A percentile compares a stretch with the other conserved stretches of the same genome.
These are phyloP conservation scores for Echinops telfairi DNA, from an alignment of 2,113 vertebrate species.

Conservation along the genomic window DNA sequence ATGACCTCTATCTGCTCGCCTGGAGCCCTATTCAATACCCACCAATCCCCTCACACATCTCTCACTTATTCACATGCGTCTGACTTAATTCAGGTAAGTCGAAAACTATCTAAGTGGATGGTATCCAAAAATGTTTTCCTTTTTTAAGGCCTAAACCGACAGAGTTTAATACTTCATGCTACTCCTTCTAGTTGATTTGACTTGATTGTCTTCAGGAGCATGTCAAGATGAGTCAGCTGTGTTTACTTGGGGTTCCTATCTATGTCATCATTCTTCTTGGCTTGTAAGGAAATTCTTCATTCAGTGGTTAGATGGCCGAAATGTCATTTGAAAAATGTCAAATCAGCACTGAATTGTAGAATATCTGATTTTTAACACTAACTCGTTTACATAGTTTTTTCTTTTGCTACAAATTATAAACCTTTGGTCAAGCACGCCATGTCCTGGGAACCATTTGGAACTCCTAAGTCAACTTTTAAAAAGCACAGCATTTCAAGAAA, in stretches of 20 bases:
- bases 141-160: neutral
- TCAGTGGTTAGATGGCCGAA: neutral
- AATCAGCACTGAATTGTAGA: neutral
- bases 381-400: neutral
- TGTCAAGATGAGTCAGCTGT: neutral
- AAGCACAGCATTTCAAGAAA: neutral
- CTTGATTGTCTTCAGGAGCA: conserved; percentile 4
- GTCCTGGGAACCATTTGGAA: neutral
- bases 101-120: too few species aligned
- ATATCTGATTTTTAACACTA: conserved; percentile 2
- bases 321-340: conserved; percentile 38
- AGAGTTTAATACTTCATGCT: neutral
- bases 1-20: neutral
- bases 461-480: neutral
- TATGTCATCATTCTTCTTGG: neutral
- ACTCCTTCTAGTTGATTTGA: neutral
- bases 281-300: neutral
- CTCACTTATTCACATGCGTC: neutral
- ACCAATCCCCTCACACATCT: neutral
- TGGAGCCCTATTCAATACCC: neutral
- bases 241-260: neutral
- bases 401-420: conserved; percentile 8
- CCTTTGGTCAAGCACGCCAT: neutral
- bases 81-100: neutral
- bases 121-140: neutral